A percentile compares a stretch with the other conserved stretches of the same genome.
These are phyloP conservation scores for Antedon mediterranea DNA, from an alignment of 53 echinoderm and acorn worm genomes.

Conservation along the genomic window DNA sequence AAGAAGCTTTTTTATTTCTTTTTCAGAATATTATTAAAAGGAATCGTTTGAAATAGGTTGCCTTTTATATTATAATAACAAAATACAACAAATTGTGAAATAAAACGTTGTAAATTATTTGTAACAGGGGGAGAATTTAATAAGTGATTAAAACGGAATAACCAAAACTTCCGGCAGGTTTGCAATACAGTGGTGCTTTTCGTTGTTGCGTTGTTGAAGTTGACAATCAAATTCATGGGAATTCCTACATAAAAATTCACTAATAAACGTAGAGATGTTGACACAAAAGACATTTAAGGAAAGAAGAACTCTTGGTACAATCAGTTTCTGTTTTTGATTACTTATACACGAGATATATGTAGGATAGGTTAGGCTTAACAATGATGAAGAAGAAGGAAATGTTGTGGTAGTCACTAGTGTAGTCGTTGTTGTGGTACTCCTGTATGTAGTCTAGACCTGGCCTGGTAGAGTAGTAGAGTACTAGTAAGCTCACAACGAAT, in stretches of 20 bases:
- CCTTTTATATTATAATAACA: neutral
- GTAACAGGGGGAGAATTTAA: neutral
- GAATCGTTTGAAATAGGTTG: neutral
- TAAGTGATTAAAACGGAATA: neutral
- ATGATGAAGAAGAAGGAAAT: too few species aligned
- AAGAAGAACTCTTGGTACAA: slow-evolving; percentile 29
- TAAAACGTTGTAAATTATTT: neutral
- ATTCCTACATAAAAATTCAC: neutral
- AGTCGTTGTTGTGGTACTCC: too few species aligned
- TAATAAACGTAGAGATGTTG: neutral
- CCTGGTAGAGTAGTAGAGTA: too few species aligned
- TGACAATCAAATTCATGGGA: neutral
- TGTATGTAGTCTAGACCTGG: too few species aligned
- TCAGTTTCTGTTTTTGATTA: neutral
- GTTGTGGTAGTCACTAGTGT: too few species aligned
- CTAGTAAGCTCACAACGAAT: too few species aligned
- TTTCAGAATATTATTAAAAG: neutral
- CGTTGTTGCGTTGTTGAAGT: neutral
- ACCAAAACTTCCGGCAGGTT: neutral
- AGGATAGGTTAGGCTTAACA: too few species aligned
- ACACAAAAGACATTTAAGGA: slow-evolving; percentile 7
- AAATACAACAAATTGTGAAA: neutral
- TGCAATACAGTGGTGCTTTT: neutral
- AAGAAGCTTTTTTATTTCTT: neutral
- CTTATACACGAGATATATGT: neutral